Evolutionary conservation across 2,113 vertebrate genomes (phyloP).

Genomic region (Strix uralensis): DNA sequence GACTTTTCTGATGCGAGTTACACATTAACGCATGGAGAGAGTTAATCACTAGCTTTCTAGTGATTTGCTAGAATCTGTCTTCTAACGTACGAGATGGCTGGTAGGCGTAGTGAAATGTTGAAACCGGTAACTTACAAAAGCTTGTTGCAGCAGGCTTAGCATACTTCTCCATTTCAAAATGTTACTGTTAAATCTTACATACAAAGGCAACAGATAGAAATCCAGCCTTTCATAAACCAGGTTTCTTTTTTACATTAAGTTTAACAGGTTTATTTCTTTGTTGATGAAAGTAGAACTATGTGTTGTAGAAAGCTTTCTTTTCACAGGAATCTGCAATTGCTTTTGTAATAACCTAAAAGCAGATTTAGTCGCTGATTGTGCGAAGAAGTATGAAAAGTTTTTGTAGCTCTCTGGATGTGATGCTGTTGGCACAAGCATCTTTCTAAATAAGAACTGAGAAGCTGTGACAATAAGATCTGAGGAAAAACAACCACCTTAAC

Average conservation of each 20-base stretch:
- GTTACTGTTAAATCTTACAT: not conserved
- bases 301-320: not conserved
- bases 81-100: not conserved
- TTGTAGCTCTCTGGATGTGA: not conserved
- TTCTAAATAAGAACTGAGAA: conserved; percentile 20
- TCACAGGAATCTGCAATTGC: not conserved
- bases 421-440: not conserved
- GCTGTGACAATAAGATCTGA: conserved; percentile 31
- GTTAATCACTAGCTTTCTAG: conserved; percentile 12
- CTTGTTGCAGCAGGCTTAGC: not conserved
- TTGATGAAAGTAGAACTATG: not conserved
- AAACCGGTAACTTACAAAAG: not conserved
- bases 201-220: not conserved
- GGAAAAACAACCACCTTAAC: not conserved
- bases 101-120: not conserved
- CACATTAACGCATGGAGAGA: not conserved
- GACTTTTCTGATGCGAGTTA: not conserved
- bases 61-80: conserved; percentile 2
- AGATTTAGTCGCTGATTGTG: not conserved
- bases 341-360: not conserved
- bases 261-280: not conserved
- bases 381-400: not conserved
- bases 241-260: not conserved
- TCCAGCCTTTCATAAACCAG: not conserved
- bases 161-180: not conserved